Conservation (phyloP, 2,113 vertebrate genomes). For the Pycnonotus jocosus region DNA sequence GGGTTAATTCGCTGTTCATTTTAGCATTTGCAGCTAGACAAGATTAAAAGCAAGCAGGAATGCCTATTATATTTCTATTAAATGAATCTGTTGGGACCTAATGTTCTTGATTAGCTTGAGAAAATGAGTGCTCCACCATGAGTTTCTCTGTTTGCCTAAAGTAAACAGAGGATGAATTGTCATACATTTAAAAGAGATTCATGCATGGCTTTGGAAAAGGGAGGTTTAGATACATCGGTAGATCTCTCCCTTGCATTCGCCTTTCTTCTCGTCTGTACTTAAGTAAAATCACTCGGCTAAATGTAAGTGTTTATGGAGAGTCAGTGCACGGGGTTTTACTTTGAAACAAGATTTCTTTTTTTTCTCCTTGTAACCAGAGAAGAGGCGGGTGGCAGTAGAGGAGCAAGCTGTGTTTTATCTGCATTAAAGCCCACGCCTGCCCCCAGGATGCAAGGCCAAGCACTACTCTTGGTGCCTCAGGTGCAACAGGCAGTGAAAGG, state of each 20-base stretch:
- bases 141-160: slow-evolving; percentile 74
- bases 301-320: slow-evolving; percentile 15
- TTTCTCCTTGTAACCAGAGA: neutral
- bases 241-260: slow-evolving; percentile 34
- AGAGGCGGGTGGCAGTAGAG: neutral
- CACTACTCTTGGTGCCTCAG: neutral
- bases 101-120: slow-evolving; percentile 75
- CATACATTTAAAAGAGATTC: slow-evolving; percentile 62
- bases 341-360: slow-evolving; percentile 10
- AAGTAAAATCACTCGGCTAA: slow-evolving; percentile 47
- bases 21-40: slow-evolving; percentile 68
- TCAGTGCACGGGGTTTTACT: neutral
- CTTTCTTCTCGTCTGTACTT: slow-evolving; percentile 44
- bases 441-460: neutral
- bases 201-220: slow-evolving; percentile 38
- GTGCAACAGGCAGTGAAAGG: neutral
- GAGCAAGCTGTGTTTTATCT: neutral
- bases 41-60: slow-evolving; percentile 75
- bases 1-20: slow-evolving; percentile 79
- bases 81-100: slow-evolving; percentile 75
- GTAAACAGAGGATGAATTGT: slow-evolving; percentile 74
- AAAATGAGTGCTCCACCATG: slow-evolving; percentile 64
- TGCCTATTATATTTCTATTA: slow-evolving; percentile 79
- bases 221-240: slow-evolving; percentile 22
- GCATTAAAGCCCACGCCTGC: neutral